phyloP scores from a whole-genome alignment of 2,797 vertebrate genomes.

The Lateolabrax maculatus region DNA sequence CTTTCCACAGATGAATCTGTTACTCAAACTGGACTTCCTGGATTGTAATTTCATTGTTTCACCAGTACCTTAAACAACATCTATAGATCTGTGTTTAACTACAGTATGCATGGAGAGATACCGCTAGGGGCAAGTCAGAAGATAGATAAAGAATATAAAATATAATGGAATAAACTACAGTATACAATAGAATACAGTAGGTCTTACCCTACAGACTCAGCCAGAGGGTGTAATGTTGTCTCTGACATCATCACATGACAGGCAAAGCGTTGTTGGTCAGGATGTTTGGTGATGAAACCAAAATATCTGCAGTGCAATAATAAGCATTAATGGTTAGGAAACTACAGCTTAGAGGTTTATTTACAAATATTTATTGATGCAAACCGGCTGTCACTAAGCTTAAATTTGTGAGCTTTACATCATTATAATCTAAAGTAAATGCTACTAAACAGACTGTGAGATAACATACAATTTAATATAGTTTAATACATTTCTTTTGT shows the following conservation, averaged over 20 bases:
- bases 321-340: neutral
- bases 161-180: neutral
- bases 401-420: neutral
- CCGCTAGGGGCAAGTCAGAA: neutral
- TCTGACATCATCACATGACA: conserved; percentile 98
- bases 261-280: conserved; percentile 96
- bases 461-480: neutral
- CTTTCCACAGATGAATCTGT: too few relatives aligned
- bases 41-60: neutral
- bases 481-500: neutral
- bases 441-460: neutral
- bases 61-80: neutral
- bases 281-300: conserved; percentile 98
- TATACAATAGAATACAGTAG: neutral
- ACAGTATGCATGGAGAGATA: neutral
- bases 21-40: neutral
- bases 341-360: neutral
- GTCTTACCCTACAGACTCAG: conserved; percentile 92
- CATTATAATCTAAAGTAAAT: neutral
- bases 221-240: conserved; percentile 92
- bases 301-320: conserved; percentile 90
- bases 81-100: neutral
- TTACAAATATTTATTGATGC: neutral
- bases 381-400: neutral
- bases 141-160: neutral